These are phyloP conservation scores for Kryphioiulus occultus DNA, from an alignment of 2,888 invertebrate species.

Conservation along the genomic window DNA sequence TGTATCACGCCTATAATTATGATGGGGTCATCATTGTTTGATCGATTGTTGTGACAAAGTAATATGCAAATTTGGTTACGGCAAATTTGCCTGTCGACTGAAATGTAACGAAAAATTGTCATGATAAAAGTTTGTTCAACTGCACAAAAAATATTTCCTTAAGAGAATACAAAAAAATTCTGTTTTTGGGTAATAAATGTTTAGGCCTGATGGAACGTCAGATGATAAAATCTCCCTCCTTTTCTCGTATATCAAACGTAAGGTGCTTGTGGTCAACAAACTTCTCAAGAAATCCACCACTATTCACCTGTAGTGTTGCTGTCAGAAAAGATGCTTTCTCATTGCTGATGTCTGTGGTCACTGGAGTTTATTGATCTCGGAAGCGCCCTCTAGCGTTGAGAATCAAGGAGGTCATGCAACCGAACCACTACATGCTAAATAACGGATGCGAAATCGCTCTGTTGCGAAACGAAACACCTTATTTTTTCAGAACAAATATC, in stretches of 20 bases:
- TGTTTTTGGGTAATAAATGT: not conserved
- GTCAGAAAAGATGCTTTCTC: conserved; percentile 25
- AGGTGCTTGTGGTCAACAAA: conserved; percentile 16
- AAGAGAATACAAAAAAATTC: too few relatives aligned
- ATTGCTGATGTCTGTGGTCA: not conserved
- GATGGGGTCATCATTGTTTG: too few relatives aligned
- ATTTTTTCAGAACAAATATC: not conserved
- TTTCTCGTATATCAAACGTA: not conserved
- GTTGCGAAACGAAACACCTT: conserved; percentile 8
- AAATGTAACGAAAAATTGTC: too few relatives aligned
- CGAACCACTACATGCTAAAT: not conserved
- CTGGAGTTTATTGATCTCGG: conserved; percentile 26
- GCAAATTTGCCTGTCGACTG: too few relatives aligned
- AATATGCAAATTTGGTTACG: too few relatives aligned
- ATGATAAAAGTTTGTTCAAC: too few relatives aligned
- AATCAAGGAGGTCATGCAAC: conserved; percentile 25
- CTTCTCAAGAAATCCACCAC: not conserved
- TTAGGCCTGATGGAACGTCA: not conserved
- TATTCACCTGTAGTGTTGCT: not conserved
- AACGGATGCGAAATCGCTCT: conserved; percentile 9
- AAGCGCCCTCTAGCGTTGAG: conserved; percentile 9
- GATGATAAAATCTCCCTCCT: not conserved
- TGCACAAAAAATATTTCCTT: too few relatives aligned
- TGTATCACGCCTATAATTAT: too few relatives aligned
- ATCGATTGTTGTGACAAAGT: too few relatives aligned